Base-by-base conservation (phyloP, 2,797 vertebrate genomes). In the Cynopterus sphinx region DNA sequence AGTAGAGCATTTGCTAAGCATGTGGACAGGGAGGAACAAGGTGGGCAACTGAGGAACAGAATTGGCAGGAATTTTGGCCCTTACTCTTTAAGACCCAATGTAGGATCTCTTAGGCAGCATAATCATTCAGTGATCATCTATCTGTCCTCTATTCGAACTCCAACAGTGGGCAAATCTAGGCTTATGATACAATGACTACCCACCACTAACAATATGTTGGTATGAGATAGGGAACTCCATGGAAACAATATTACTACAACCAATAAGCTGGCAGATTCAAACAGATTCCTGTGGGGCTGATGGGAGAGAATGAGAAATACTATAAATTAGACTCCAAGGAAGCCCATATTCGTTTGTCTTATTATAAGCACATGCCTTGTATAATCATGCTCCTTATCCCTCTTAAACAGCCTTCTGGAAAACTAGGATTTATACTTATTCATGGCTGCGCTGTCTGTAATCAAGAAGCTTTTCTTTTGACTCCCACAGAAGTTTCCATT, bases 401-500 rank as follows among this genome's bases (percentile, higher is more conserved):
- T 41, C 57, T 96, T 90, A 82, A 61, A 96, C 59, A 96, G 94
- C 94, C 1, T 24, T 92, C 81, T 90, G 87, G 77, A 87, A 82
- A 96, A 77, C 63, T 75, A 36, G 73, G 94, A 57, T 96, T 96
- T 94, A 73, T 88, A 94, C 96, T 96, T 94, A 95, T 84, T 90
- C 90, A 43, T 65, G 73, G 49, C 59, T 81, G 36, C 2, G 2
- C 74, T 92, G 81, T 87, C 95, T 96, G 85, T 75, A 95, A 97
- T 94, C 87, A 94, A 89, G 83, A 91, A 63, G 59, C 21, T 96
- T 95, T 97, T 63, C 74, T 87, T 94, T 95, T 71, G 82, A 87
- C 67, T 96, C 91, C 68, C 1, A 3, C 91, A 97, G 92, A 91
- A 95, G 95, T 96, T 97, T 97, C 90, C 53, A 92, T 95, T 96